Base-by-base conservation (phyloP, 1,140 invertebrate genomes). In the Megalonaias nervosa region DNA sequence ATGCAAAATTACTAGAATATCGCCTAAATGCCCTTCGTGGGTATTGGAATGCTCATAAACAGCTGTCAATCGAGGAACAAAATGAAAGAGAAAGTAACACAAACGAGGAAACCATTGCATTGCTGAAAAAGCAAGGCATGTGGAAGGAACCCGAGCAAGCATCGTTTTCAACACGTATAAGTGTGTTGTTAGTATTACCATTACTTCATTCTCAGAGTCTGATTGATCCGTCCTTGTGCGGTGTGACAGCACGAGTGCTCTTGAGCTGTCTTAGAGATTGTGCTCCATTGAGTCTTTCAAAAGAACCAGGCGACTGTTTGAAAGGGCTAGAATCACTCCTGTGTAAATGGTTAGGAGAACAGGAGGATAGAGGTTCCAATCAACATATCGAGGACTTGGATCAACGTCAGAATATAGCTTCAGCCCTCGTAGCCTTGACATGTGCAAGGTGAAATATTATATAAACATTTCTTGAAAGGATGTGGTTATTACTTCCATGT, bases 241-340 rank as follows among this genome's bases (percentile, higher is more conserved):
- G 85, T 17, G 84, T 88, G 21, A 90, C 89, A 19, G 86, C 89
- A 58, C 83, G 86, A 61, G 80, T 91, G 13, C 75, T 91, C 56
- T 79, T 90, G 19, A 85, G 83, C 55, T 90, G 89, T 82, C 75
- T 91, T n/a, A 77, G 80, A 68, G 89, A 91, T 67, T 90, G 87
- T 78, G 73, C 86, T n/a, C 90, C 90, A 61, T 77, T 90, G 19
- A 89, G 86, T 83, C 77, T 91, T 67, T 77, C 83, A 6, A 91
- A 89, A 77, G 90, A 91, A 82, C 89, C 89, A 57, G 83, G 82
- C 31, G 90, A 91, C 77, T 91, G 90, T 79, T 81, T 91, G 26
- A 86, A 89, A 77, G 89, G 90, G 21, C 74, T 91, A 48, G 90
- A 91, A 80, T 82, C 82, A 61, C 80, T 91, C 19, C 77, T 91